These are phyloP conservation scores for Drosophila gunungcola DNA, from an alignment of 1,140 invertebrate genomes.

Conservation along the genomic window DNA sequence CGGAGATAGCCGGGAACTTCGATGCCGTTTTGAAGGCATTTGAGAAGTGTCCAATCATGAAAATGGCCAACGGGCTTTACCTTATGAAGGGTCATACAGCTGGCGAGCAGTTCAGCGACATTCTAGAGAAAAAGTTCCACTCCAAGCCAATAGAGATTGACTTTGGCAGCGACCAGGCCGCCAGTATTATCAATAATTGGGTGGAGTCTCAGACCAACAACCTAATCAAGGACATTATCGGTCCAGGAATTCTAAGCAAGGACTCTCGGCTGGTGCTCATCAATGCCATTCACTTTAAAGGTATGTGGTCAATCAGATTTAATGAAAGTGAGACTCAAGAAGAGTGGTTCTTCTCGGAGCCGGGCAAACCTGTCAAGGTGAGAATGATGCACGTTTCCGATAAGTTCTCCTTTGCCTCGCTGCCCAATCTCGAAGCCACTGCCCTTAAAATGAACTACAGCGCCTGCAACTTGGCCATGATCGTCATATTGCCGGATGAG, in stretches of 20 bases:
- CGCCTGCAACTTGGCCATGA: slow-evolving; percentile 86
- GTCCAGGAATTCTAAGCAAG: slow-evolving; percentile 85
- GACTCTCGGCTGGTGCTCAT: slow-evolving; percentile 89
- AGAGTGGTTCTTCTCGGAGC: slow-evolving; percentile 79
- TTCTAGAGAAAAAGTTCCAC: slow-evolving; percentile 78
- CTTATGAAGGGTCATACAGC: slow-evolving; percentile 85
- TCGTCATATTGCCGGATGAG: slow-evolving; percentile 87
- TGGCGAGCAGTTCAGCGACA: slow-evolving; percentile 77
- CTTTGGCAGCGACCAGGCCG: slow-evolving; percentile 84
- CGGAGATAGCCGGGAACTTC: slow-evolving; percentile 48
- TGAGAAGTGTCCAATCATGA: slow-evolving; percentile 78
- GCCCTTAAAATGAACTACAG: slow-evolving; percentile 85
- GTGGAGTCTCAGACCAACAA: slow-evolving; percentile 89
- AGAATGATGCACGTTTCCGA: slow-evolving; percentile 84
- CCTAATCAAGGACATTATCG: slow-evolving; percentile 89
- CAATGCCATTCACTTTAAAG: slow-evolving; percentile 95
- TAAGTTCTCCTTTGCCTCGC: slow-evolving; percentile 73
- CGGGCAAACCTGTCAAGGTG: slow-evolving; percentile 65
- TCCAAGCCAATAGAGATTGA: slow-evolving; percentile 86
- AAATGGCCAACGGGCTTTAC: slow-evolving; percentile 89
- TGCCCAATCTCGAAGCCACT: slow-evolving; percentile 75
- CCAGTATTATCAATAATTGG: slow-evolving; percentile 89
- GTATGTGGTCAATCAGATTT: slow-evolving; percentile 85
- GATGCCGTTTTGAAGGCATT: slow-evolving; percentile 62
- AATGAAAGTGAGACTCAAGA: slow-evolving; percentile 68